phyloP scores from a whole-genome alignment of 2,797 vertebrate species.

The Coendou prehensilis region DNA sequence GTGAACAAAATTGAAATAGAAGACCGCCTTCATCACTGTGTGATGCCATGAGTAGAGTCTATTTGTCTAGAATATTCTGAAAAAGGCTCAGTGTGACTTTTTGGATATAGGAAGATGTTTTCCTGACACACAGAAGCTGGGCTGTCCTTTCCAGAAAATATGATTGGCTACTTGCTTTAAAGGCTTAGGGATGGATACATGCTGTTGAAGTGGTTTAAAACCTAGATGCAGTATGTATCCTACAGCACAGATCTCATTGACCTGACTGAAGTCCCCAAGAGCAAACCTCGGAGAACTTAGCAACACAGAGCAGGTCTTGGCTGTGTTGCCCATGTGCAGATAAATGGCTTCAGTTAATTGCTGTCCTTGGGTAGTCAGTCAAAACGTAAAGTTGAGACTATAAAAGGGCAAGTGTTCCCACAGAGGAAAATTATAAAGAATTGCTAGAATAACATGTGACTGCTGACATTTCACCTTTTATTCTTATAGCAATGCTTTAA shows the following conservation, averaged over 20 bases:
- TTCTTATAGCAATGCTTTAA: conserved; percentile 69
- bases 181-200: not conserved
- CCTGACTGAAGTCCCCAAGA: conserved; percentile 22
- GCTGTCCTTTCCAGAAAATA: not conserved
- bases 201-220: not conserved
- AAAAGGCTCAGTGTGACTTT: not conserved
- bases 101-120: not conserved
- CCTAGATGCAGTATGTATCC: not conserved
- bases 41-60: not conserved
- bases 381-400: conserved; percentile 60
- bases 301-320: not conserved
- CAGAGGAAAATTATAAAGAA: conserved; percentile 67
- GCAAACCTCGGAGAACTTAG: not conserved
- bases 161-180: not conserved
- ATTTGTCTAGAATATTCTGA: conserved; percentile 1
- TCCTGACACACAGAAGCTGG: not conserved
- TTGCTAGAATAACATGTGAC: conserved; percentile 77
- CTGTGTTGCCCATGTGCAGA: not conserved
- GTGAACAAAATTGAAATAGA: not conserved
- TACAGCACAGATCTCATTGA: not conserved
- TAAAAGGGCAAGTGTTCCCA: conserved; percentile 67
- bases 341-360: conserved; percentile 58
- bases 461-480: conserved; percentile 76
- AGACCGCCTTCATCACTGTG: not conserved
- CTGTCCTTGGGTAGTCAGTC: conserved; percentile 66